Evolutionary conservation across 2,888 invertebrate species (phyloP), one percentile per base, ranked within the genome.

Genomic region (Tolmerus cingulatus): DNA sequence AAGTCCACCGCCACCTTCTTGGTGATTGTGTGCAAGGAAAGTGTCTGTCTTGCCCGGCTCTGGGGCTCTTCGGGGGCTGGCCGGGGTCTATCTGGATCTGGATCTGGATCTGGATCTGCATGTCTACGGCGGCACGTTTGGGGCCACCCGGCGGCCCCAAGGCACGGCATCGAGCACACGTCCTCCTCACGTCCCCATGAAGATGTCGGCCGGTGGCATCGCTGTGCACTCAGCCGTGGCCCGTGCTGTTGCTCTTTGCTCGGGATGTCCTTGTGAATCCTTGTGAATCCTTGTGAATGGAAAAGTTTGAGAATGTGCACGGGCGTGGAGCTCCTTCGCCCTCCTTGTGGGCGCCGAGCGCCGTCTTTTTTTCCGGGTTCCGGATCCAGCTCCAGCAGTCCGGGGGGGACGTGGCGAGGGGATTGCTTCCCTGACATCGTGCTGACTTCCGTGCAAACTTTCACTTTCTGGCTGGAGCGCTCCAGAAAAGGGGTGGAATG

Each of bases 191-290:
- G 86, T 77, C 77, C 57, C 77, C 51, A 87, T 87, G 82, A 87
- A 87, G 87, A 87, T 87, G 87, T 82, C 74, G 87, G 74, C 74
- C 30, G 82, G 74, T 82, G 81, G 81, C 74, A 81, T 87, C 87
- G 74, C 23, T 82, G 74, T 87, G 51, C 82, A 87, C 66, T 16
- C 76, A 74, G 55, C 34, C 37, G 19, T 46, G 43, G 57, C 57
- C 82, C 66, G 19, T 51, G 40, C 85, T 85, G 85, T 85, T 85
- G 85, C 87, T 87, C 37, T 7, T 34, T 2, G 30, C 30, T 4
- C 7, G 7, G 34, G 43, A 82, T 82, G 81, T 74, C 82, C 74
- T 51, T 82, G 81, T 87, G 81, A 81, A 87, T 82, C n/a, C n/a
- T n/a, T n/a, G n/a, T n/a, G n/a, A n/a, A n/a, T 74, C 82, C 74